Percentiles rank a stretch among this genome's conserved stretches.
Conservation (phyloP, 1,140 invertebrate genomes). For the Portunus trituberculatus region DNA sequence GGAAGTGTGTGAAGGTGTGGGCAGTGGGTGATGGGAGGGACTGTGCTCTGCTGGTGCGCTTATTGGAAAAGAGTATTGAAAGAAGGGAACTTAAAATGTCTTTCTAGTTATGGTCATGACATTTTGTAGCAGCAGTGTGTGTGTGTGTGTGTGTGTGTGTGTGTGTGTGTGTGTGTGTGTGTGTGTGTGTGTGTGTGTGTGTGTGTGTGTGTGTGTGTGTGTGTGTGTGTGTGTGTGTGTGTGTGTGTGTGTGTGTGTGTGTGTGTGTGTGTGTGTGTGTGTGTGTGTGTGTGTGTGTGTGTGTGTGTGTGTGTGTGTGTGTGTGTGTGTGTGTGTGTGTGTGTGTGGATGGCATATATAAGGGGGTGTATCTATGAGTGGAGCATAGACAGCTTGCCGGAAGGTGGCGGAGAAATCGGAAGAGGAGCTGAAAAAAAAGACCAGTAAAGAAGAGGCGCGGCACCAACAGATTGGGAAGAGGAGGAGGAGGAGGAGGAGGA, state of each 20-base stretch:
- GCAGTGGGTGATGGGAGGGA: neutral
- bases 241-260: neutral
- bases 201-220: neutral
- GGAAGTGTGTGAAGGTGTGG: neutral
- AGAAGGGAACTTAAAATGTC: no score
- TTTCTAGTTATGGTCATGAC: no score
- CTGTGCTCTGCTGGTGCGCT: conserved; percentile 9
- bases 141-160: conserved; percentile 28
- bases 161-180: neutral
- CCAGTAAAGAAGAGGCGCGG: no score
- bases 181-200: no score
- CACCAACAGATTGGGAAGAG: neutral
- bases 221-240: neutral
- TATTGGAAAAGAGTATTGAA: neutral
- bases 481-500: no score
- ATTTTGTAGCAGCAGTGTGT: neutral
- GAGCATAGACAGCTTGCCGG: no score
- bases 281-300: neutral
- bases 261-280: neutral
- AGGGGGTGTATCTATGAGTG: neutral
- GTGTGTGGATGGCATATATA: neutral
- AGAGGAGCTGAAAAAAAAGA: neutral
- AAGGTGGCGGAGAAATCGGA: neutral
- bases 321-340: neutral
- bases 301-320: neutral